Percentiles rank a stretch among this genome's conserved stretches.
Conservation (phyloP, 1,140 invertebrate species). For the Drosophila seguyi region DNA sequence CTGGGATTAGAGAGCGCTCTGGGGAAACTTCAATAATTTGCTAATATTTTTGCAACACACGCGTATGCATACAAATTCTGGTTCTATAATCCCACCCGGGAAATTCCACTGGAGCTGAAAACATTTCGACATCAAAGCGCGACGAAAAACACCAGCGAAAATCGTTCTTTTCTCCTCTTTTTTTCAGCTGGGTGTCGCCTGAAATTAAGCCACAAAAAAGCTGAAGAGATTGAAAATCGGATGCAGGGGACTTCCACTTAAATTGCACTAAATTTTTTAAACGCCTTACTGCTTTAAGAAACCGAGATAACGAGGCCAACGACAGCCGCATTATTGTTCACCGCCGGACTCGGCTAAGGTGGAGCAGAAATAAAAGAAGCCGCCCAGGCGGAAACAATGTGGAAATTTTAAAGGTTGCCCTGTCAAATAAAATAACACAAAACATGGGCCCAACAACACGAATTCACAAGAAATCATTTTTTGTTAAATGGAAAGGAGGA, state of each 20-base stretch:
- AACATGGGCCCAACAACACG: constrained; percentile 54
- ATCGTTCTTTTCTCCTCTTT: constrained; percentile 13
- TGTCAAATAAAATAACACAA: constrained; percentile 69
- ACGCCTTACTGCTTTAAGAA: constrained; percentile 17
- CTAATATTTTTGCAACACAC: constrained; percentile 52
- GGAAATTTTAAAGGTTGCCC: constrained; percentile 72
- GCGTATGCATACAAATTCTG: constrained; percentile 36
- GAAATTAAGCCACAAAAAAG: constrained; percentile 31
- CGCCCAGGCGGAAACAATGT: constrained; percentile 68
- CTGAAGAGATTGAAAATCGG: constrained; percentile 8
- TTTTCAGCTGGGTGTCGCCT: constrained; percentile 28
- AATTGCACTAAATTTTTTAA: constrained; percentile 12
- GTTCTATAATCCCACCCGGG: constrained; percentile 46
- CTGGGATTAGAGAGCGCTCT: constrained; percentile 13
- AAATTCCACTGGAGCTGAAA: constrained; percentile 39
- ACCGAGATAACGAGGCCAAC: constrained; percentile 32
- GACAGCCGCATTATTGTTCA: constrained; percentile 40
- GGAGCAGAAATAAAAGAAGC: constrained; percentile 64
- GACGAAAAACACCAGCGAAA: constrained; percentile 15
- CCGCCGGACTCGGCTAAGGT: constrained; percentile 5
- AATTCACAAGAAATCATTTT: constrained; percentile 55
- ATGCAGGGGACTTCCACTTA: constrained; percentile 15
- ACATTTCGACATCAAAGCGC: constrained; percentile 71
- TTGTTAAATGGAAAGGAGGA: constrained; percentile 14
- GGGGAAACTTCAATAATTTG: constrained; percentile 64